Percentiles rank a stretch among this genome's conserved stretches.
Evolutionary conservation across 2,797 vertebrate species (phyloP).

Genomic region (Hapalemur alaotrensis): DNA sequence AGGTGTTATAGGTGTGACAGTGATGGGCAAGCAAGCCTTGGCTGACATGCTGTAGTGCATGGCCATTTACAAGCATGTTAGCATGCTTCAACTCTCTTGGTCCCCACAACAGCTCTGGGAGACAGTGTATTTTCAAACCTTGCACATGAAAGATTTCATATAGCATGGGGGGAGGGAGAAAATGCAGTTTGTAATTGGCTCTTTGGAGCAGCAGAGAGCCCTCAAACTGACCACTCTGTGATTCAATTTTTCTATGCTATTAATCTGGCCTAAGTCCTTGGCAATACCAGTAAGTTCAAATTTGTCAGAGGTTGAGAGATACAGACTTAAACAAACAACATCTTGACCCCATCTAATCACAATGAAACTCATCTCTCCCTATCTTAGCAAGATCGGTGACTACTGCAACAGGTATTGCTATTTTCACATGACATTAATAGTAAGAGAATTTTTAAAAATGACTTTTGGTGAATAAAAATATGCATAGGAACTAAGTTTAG

Average conservation of each 20-base stretch:
- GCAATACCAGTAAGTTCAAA: not conserved
- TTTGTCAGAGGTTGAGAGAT: not conserved
- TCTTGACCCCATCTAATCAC: not conserved
- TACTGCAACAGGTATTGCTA: not conserved
- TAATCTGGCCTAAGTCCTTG: not conserved
- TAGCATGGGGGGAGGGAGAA: not conserved
- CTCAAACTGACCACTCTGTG: not conserved
- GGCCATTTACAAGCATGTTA: not conserved
- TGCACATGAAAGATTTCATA: not conserved
- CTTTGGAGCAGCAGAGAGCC: not conserved
- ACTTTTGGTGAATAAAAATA: slow-evolving; percentile 11
- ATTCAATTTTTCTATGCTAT: not conserved
- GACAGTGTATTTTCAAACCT: not conserved
- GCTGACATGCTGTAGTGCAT: not conserved
- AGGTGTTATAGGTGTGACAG: not conserved
- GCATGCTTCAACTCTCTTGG: not conserved
- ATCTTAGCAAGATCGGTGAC: not conserved
- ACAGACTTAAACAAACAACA: not conserved
- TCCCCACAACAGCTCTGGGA: not conserved
- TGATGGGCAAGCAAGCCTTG: not conserved
- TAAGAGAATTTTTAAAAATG: slow-evolving; percentile 4
- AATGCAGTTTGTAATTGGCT: not conserved
- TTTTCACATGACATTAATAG: not conserved
- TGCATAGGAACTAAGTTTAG: not conserved
- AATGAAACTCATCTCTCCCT: not conserved